Evolutionary conservation across 2,113 vertebrate species (phyloP).

Genomic region (Dromaius novaehollandiae): DNA sequence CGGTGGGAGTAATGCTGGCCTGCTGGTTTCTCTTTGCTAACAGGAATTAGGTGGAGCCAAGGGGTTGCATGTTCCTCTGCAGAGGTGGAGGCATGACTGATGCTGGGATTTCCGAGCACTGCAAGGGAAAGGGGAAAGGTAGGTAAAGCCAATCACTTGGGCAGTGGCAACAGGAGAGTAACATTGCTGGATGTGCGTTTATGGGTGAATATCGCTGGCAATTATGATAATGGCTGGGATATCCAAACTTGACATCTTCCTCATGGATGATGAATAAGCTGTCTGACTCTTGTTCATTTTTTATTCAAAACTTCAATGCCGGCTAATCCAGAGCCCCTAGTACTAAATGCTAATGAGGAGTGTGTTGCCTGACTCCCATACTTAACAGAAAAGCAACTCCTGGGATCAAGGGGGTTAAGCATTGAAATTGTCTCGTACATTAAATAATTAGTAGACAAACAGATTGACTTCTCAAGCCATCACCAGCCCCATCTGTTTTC

Average conservation of each 20-base stretch:
- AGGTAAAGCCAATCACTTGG: neutral
- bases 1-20: neutral
- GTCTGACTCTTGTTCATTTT: constrained; percentile 60
- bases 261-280: constrained; percentile 51
- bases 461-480: constrained; percentile 61
- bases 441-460: constrained; percentile 70
- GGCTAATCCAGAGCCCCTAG: neutral
- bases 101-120: neutral
- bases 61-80: neutral
- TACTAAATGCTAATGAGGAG: constrained; percentile 49
- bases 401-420: constrained; percentile 67
- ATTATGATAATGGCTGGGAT: constrained; percentile 43
- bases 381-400: constrained; percentile 22
- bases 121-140: neutral
- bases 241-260: constrained; percentile 42
- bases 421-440: constrained; percentile 57
- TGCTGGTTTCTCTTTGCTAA: neutral
- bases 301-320: constrained; percentile 35
- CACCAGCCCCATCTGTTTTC: constrained; percentile 36
- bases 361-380: neutral
- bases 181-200: neutral
- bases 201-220: constrained; percentile 12
- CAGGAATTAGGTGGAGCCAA: neutral
- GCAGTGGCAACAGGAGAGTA: neutral
- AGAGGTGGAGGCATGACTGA: too few relatives aligned